Evolutionary conservation across 2,797 vertebrate genomes (phyloP).

Genomic region (Neopelma chrysocephalum): DNA sequence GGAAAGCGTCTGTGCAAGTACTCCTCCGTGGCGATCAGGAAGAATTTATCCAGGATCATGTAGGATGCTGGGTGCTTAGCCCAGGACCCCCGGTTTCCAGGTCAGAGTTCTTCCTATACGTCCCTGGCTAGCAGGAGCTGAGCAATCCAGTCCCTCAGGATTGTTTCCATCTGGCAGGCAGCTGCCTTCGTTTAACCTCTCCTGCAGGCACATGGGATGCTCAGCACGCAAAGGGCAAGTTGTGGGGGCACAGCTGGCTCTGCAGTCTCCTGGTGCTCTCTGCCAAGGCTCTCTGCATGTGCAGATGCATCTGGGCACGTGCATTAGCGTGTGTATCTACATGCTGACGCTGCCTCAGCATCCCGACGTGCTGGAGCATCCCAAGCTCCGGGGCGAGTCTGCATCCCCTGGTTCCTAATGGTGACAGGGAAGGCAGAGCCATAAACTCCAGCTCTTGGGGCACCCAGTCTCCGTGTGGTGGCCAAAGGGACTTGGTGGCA

Average conservation of each 20-base stretch:
- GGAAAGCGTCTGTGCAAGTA: not conserved
- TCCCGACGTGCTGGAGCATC: not conserved
- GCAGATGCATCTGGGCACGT: accelerated
- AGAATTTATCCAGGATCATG: not conserved
- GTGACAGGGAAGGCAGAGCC: not conserved
- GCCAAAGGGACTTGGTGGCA: not conserved
- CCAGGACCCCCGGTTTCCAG: not conserved
- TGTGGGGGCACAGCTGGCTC: not conserved
- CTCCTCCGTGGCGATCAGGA: not conserved
- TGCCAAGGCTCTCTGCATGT: accelerated
- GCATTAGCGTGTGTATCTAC: accelerated
- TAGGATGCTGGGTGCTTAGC: not conserved
- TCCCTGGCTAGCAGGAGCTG: not conserved
- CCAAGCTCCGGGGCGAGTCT: not conserved
- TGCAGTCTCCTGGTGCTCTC: not conserved
- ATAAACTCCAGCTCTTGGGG: not conserved
- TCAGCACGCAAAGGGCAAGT: accelerated
- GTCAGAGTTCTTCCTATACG: not conserved
- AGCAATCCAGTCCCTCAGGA: not conserved
- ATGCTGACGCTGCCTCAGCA: not conserved
- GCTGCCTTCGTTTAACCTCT: not conserved
- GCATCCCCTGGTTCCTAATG: not conserved
- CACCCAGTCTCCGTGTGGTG: accelerated
- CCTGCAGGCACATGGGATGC: not conserved
- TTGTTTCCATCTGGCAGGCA: not conserved